A percentile compares a stretch with the other conserved stretches of the same genome.
phyloP scores from a whole-genome alignment of 2,888 invertebrate species.

The Phrixothrix hirtus region DNA sequence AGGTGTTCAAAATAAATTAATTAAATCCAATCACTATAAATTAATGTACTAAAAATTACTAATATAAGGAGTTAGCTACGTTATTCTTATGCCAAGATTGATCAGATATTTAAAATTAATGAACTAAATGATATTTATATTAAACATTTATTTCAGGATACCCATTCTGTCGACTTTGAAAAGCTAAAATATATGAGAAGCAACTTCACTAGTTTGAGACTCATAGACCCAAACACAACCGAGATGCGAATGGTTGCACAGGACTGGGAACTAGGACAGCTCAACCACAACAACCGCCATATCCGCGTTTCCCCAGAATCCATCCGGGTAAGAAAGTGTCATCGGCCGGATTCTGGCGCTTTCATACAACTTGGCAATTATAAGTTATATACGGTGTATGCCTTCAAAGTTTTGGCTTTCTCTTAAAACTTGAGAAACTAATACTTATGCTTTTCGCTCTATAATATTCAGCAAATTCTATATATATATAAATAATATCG shows the following conservation, averaged over 20 bases:
- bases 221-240: conserved; percentile 62
- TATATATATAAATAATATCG: no score
- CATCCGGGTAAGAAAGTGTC: conserved; percentile 33
- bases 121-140: no score
- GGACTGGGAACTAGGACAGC: conserved; percentile 49
- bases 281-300: conserved; percentile 30
- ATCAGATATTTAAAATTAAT: no score
- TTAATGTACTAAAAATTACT: no score
- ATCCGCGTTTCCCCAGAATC: conserved; percentile 32
- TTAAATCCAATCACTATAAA: no score
- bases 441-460: no score
- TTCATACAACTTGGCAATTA: conserved; percentile 26
- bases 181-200: conserved; percentile 64
- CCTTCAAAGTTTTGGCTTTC: conserved; percentile 7
- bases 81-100: no score
- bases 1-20: no score
- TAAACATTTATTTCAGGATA: conserved; percentile 54
- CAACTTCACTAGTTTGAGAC: conserved; percentile 70
- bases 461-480: no score
- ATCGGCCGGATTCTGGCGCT: conserved; percentile 20
- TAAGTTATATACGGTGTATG: conserved; percentile 18
- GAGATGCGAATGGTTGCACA: conserved; percentile 59
- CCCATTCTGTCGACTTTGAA: conserved; percentile 65
- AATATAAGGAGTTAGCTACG: no score
- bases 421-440: conserved; percentile 1